phyloP scores from a whole-genome alignment of 2,797 vertebrate genomes.

The Meda fulgida region DNA sequence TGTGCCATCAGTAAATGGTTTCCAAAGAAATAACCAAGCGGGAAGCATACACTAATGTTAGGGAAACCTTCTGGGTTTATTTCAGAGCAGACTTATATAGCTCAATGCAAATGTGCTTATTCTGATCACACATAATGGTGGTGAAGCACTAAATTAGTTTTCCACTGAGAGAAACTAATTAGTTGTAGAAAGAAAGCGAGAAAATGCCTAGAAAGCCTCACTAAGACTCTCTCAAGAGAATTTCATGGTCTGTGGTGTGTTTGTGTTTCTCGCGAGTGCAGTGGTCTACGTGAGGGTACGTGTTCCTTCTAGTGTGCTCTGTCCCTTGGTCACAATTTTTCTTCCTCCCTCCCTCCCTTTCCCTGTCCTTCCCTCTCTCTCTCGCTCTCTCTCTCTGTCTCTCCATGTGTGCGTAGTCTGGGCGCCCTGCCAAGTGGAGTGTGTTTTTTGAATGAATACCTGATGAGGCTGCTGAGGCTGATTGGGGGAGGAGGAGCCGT shows the following conservation, averaged over 20 bases:
- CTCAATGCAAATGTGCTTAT: conserved; percentile 41
- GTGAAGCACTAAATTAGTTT: conserved; percentile 15
- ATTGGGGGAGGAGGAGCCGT: conserved; percentile 77
- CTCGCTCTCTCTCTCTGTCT: conserved; percentile 21
- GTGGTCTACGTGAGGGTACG: conserved; percentile 54
- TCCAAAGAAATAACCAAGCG: neutral
- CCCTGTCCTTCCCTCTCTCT: conserved; percentile 16
- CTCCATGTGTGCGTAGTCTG: conserved; percentile 76
- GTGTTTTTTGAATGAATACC: conserved; percentile 93
- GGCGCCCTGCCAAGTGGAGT: conserved; percentile 82
- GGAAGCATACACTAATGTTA: neutral
- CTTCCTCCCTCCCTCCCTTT: conserved; percentile 61
- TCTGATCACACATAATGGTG: conserved; percentile 6
- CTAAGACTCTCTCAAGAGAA: conserved; percentile 19
- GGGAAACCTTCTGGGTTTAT: conserved; percentile 38
- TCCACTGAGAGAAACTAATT: conserved; percentile 36
- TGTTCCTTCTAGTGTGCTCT: conserved; percentile 59
- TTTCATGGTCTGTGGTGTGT: conserved; percentile 25
- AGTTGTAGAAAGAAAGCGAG: conserved; percentile 2
- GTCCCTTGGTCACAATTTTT: conserved; percentile 65
- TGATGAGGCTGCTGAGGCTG: conserved; percentile 91
- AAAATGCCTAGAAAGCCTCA: neutral
- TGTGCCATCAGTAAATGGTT: neutral
- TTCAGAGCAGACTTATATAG: conserved; percentile 27
- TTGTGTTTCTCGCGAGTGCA: conserved; percentile 22